Evolutionary conservation across 2,113 vertebrate species (phyloP).

Genomic region (Nannobrachium achirus): DNA sequence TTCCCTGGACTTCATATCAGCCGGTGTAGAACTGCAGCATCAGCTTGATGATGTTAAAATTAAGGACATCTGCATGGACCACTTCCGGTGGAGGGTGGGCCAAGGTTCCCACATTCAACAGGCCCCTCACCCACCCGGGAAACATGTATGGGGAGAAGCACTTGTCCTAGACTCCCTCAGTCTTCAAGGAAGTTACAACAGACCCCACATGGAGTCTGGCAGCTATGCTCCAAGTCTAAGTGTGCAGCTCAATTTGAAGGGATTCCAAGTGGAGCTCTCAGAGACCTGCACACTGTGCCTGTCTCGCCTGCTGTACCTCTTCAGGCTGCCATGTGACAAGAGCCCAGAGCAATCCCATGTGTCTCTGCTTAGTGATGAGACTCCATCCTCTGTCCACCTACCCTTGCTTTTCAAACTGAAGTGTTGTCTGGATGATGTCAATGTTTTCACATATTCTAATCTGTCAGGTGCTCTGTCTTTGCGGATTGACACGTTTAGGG

Average conservation of each 20-base stretch:
- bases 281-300: constrained; percentile 92
- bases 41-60: constrained; percentile 61
- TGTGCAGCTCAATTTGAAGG: constrained; percentile 88
- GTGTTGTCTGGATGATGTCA: constrained; percentile 89
- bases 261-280: constrained; percentile 91
- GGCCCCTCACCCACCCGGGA: constrained; percentile 91
- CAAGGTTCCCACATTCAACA: constrained; percentile 96
- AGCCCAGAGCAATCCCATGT: no score
- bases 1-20: constrained; percentile 91
- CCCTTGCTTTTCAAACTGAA: constrained; percentile 89
- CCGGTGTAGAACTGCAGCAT: constrained; percentile 81
- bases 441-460: constrained; percentile 89
- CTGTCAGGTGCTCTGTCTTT: constrained; percentile 89
- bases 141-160: constrained; percentile 97
- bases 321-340: constrained; percentile 55
- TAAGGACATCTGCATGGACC: constrained; percentile 88
- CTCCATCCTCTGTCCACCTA: constrained; percentile 23
- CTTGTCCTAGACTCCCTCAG: constrained; percentile 90
- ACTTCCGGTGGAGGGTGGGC: constrained; percentile 97
- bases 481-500: constrained; percentile 84
- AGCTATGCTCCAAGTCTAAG: constrained; percentile 81
- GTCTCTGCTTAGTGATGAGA: not conserved
- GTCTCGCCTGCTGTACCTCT: constrained; percentile 85
- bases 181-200: constrained; percentile 92
- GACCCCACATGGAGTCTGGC: constrained; percentile 76